Evolutionary conservation across 2,888 invertebrate genomes (phyloP).

Genomic region (Eilema depressum): DNA sequence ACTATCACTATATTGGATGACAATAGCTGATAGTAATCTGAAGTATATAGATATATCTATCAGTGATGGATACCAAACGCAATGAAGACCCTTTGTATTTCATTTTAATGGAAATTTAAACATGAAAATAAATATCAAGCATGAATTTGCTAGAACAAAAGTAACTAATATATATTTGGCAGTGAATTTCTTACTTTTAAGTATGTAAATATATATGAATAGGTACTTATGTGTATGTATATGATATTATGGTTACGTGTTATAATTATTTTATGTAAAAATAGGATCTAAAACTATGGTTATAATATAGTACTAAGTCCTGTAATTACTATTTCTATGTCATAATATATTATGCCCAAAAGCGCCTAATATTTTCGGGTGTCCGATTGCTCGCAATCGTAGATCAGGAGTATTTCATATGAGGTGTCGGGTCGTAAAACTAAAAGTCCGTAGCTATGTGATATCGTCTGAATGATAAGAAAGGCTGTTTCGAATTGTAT

Average conservation of each 20-base stretch:
- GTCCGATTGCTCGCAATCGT: conserved; percentile 19
- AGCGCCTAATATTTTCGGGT: conserved; percentile 1
- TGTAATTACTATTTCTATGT: not conserved
- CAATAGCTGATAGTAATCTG: not conserved
- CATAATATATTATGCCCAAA: not conserved
- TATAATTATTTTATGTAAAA: not conserved
- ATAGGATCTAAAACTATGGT: not conserved
- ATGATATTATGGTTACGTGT: not conserved
- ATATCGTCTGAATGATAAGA: not conserved
- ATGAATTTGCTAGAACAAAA: conserved; percentile 4
- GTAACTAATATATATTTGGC: not conserved
- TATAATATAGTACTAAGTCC: no score
- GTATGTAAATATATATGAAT: no score
- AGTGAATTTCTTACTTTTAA: not conserved
- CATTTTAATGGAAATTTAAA: not conserved
- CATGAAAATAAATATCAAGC: not conserved
- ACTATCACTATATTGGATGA: not conserved
- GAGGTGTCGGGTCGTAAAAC: conserved; percentile 10
- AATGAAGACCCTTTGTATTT: not conserved
- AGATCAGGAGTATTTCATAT: conserved; percentile 10
- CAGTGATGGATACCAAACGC: not conserved
- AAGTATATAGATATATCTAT: not conserved
- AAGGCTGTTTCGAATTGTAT: not conserved
- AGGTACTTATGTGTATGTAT: no score
- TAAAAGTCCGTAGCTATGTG: conserved; percentile 8